phyloP scores from a whole-genome alignment of 2,888 invertebrate genomes.

The Notodonta dromedarius region DNA sequence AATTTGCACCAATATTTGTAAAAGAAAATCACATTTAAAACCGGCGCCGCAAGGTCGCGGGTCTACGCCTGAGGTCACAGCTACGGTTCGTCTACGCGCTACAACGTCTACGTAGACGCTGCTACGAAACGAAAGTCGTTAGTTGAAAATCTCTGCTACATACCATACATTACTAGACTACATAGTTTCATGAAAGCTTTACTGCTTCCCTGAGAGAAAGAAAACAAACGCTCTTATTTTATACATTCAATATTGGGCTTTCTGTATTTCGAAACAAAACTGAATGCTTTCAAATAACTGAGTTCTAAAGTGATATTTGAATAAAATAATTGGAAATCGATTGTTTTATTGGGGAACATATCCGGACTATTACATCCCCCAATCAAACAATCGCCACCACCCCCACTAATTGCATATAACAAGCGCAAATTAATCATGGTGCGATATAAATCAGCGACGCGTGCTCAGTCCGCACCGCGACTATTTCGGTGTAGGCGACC shows the following conservation, averaged over 20 bases:
- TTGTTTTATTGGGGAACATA: not conserved
- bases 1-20: not conserved
- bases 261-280: not conserved
- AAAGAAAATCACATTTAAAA: constrained; percentile 15
- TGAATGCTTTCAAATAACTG: not conserved
- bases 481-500: constrained; percentile 75
- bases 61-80: constrained; percentile 60
- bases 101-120: constrained; percentile 55
- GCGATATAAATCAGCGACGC: constrained; percentile 68
- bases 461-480: constrained; percentile 58
- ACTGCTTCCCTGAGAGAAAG: not conserved
- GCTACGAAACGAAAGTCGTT: constrained; percentile 62
- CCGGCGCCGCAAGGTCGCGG: constrained; percentile 37
- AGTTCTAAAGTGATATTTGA: not conserved
- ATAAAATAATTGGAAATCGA: not conserved
- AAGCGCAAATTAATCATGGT: constrained; percentile 72
- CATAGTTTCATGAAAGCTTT: constrained; percentile 3
- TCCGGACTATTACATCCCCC: constrained; percentile 14
- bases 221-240: not conserved
- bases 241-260: not conserved
- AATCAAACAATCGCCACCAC: constrained; percentile 47
- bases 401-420: constrained; percentile 67
- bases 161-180: constrained; percentile 5
- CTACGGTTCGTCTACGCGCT: constrained; percentile 70
- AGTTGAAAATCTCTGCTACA: constrained; percentile 62